phyloP scores from a whole-genome alignment of 1,140 invertebrate genomes.

The Chymomyza costata region DNA sequence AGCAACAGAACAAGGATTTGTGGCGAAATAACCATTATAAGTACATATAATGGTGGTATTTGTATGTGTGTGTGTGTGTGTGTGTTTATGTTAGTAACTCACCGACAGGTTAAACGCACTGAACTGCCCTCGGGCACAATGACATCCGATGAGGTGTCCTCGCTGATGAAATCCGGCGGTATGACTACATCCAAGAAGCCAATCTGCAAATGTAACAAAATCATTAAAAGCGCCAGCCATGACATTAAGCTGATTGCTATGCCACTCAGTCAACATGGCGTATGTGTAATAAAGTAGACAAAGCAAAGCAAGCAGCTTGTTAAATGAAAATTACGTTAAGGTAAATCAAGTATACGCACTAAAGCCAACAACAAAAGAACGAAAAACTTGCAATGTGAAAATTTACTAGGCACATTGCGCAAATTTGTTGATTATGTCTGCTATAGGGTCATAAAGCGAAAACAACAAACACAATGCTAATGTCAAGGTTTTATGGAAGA shows the following conservation, averaged over 20 bases:
- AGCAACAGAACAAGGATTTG: too few relatives aligned
- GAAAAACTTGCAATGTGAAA: too few relatives aligned
- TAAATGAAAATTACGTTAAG: conserved; percentile 18
- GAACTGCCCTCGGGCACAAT: conserved; percentile 88
- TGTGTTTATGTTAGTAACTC: conserved; percentile 32
- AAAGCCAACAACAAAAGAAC: too few relatives aligned
- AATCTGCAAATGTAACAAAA: conserved; percentile 78
- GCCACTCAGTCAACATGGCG: too few relatives aligned
- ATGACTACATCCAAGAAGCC: conserved; percentile 88
- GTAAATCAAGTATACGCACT: too few relatives aligned
- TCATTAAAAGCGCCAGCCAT: too few relatives aligned
- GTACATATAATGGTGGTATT: conserved; percentile 20
- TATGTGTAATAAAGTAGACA: too few relatives aligned
- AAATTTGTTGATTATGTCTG: conserved; percentile 63
- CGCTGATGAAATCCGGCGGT: conserved; percentile 87
- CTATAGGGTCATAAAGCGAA: conserved; percentile 47
- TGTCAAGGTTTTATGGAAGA: conserved; percentile 47
- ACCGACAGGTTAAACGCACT: conserved; percentile 79
- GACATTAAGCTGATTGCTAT: too few relatives aligned
- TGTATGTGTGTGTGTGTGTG: conserved; percentile 13
- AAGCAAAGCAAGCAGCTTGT: neutral
- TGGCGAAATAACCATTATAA: too few relatives aligned
- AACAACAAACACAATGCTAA: conserved; percentile 7
- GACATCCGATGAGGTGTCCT: conserved; percentile 88
- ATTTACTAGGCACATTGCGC: conserved; percentile 41